phyloP scores from a whole-genome alignment of 92 coral and sea anemone species.

The Palythoa grandis region DNA sequence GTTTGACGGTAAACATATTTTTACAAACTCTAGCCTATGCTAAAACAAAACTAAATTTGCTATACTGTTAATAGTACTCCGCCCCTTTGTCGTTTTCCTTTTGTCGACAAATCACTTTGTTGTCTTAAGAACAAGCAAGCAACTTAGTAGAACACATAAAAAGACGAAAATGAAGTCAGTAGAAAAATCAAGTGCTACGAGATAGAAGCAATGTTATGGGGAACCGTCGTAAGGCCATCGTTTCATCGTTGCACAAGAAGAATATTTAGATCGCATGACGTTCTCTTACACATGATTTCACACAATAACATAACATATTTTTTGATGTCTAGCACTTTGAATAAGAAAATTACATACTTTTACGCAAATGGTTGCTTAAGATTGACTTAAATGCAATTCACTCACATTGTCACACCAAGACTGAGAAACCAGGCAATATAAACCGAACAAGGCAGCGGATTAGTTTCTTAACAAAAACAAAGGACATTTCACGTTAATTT shows the following conservation, averaged over 20 bases:
- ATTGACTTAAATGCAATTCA: background rate
- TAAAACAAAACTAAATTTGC: background rate
- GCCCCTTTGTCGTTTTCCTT: constrained; percentile 15
- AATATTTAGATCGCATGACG: background rate
- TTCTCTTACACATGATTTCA: constrained; percentile 30
- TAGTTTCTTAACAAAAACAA: background rate
- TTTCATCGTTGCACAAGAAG: background rate
- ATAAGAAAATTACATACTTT: constrained; percentile 9
- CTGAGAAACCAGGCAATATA: constrained; percentile 12
- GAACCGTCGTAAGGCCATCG: background rate
- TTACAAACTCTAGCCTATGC: background rate
- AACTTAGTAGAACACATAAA: background rate
- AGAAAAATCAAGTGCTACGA: background rate
- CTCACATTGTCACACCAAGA: constrained; percentile 1
- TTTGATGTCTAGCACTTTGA: constrained; percentile 8
- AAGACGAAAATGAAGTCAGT: background rate
- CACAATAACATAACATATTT: constrained; percentile 13
- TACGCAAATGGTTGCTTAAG: background rate
- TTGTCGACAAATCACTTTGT: constrained; percentile 37
- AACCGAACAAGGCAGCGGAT: constrained; percentile 5
- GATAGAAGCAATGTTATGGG: background rate
- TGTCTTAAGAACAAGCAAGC: constrained; percentile 6
- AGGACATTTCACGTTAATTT: background rate
- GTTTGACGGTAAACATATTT: background rate
- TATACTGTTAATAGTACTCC: constrained; percentile 28